These are phyloP conservation scores for Sorex maritimensis DNA, from an alignment of 2,797 vertebrate genomes.

Conservation along the genomic window DNA sequence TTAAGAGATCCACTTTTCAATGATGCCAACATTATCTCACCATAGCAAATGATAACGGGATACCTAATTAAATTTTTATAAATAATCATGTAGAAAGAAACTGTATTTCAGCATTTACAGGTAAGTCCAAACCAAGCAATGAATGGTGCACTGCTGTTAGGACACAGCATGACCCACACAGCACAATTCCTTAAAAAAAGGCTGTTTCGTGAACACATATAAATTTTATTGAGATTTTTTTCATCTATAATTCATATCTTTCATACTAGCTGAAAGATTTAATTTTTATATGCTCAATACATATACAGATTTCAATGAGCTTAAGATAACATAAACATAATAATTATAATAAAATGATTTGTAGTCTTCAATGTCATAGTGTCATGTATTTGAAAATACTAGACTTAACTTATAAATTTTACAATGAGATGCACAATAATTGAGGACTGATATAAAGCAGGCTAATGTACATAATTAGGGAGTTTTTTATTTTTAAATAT, in stretches of 20 bases:
- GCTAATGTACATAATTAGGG: not conserved
- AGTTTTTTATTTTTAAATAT: conserved; percentile 57
- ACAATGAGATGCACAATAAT: not conserved
- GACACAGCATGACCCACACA: not conserved
- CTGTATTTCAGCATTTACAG: not conserved
- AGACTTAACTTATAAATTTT: conserved; percentile 5
- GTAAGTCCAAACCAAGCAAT: conserved; percentile 4
- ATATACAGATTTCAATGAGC: not conserved
- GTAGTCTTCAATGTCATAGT: not conserved
- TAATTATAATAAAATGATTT: conserved; percentile 32
- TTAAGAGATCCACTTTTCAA: not conserved
- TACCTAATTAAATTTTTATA: not conserved
- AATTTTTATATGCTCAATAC: conserved; percentile 31
- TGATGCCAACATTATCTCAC: not conserved
- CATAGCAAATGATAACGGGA: not conserved
- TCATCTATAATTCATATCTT: not conserved
- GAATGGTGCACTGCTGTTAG: not conserved
- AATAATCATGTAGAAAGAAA: not conserved
- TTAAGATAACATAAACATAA: conserved; percentile 34
- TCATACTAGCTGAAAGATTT: conserved; percentile 46
- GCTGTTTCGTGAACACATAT: not conserved
- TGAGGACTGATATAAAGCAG: not conserved
- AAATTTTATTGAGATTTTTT: not conserved
- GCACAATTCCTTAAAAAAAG: not conserved
- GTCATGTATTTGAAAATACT: not conserved